These are phyloP conservation scores for Rhinoptilus africanus DNA, from an alignment of 2,113 vertebrate genomes.

Conservation along the genomic window DNA sequence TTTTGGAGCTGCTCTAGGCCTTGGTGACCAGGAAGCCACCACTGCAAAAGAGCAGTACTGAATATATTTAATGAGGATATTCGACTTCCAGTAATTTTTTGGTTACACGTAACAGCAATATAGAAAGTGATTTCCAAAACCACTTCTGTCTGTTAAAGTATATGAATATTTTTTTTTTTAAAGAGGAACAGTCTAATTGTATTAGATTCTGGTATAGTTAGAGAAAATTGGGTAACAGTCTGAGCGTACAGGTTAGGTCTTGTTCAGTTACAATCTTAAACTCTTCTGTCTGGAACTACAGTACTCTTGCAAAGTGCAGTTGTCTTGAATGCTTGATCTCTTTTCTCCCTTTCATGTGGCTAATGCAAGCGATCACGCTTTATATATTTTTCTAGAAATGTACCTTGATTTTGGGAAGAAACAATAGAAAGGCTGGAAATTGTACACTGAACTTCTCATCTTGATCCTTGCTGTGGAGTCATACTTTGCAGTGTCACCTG, in stretches of 20 bases:
- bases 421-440: background rate
- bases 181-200: background rate
- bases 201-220: background rate
- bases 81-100: background rate
- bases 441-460: background rate
- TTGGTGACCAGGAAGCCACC: background rate
- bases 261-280: background rate
- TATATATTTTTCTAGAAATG: background rate
- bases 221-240: background rate
- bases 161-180: background rate
- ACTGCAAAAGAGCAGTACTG: background rate
- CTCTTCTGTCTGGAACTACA: background rate
- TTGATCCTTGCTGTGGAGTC: background rate
- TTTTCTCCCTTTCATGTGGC: background rate
- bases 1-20: background rate
- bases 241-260: background rate
- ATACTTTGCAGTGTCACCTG: background rate
- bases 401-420: background rate
- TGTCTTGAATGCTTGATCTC: background rate
- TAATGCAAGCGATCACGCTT: background rate
- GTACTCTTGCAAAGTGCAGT: background rate
- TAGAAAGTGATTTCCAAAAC: background rate
- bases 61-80: background rate
- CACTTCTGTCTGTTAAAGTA: background rate
- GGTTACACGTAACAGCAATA: background rate